phyloP scores from a whole-genome alignment of 2,888 invertebrate genomes.

The Cacoxenus indagator region DNA sequence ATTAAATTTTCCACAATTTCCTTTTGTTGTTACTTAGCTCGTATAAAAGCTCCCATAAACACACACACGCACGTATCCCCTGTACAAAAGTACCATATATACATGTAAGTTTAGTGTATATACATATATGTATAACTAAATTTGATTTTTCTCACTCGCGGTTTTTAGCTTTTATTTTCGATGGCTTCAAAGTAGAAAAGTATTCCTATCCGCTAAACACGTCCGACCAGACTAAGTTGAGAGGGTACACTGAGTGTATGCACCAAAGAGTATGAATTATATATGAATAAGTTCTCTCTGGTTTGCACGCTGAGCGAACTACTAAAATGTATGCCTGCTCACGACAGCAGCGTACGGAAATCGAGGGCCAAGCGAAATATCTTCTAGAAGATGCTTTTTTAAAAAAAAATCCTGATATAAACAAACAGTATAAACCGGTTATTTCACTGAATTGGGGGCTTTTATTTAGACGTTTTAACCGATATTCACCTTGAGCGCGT shows the following conservation, averaged over 20 bases:
- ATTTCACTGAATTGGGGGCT: no score
- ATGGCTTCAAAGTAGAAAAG: constrained; percentile 34
- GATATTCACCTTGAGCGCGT: no score
- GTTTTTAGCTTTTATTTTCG: constrained; percentile 33
- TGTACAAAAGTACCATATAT: no score
- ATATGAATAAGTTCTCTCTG: no score
- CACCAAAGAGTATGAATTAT: no score
- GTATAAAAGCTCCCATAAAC: not conserved
- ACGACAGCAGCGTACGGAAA: not conserved
- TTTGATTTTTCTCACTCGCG: constrained; percentile 55
- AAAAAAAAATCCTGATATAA: no score
- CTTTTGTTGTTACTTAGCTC: not conserved
- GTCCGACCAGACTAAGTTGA: constrained; percentile 45
- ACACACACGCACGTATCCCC: constrained; percentile 26
- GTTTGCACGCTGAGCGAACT: not conserved
- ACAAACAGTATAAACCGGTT: no score
- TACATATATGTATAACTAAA: constrained; percentile 41
- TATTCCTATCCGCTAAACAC: constrained; percentile 38
- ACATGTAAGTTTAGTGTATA: constrained; percentile 30
- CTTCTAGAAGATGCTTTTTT: no score
- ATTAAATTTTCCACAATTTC: constrained; percentile 5
- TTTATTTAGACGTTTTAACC: no score
- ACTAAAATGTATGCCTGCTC: constrained; percentile 2
- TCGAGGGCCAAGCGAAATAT: not conserved
- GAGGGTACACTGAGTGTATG: constrained; percentile 39